A percentile compares a stretch with the other conserved stretches of the same genome.
Evolutionary conservation across 1,140 invertebrate species (phyloP).

Genomic region (Olivierus martensii): DNA sequence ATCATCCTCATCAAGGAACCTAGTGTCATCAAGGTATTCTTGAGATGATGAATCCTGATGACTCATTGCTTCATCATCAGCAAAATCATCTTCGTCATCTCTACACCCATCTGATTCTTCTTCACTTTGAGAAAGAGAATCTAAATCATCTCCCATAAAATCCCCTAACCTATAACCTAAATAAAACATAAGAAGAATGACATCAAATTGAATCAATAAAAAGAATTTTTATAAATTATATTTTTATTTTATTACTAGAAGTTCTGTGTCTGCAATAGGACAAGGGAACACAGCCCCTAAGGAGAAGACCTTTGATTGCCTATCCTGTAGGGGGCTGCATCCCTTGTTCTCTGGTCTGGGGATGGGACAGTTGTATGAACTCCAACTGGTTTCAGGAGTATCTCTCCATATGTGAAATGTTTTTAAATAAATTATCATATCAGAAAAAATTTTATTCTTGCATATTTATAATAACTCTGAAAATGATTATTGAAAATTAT

Average conservation of each 20-base stretch:
- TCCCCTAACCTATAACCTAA: conserved; percentile 54
- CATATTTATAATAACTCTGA: no score
- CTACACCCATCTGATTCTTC: conserved; percentile 49
- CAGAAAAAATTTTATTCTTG: no score
- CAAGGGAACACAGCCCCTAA: no score
- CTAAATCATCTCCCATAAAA: conserved; percentile 16
- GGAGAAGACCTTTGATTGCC: no score
- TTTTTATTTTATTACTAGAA: not conserved
- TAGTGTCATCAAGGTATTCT: conserved; percentile 29
- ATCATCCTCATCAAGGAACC: conserved; percentile 26
- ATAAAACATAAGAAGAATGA: not conserved
- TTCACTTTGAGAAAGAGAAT: conserved; percentile 37
- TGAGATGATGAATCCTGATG: conserved; percentile 43
- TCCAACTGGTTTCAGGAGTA: no score
- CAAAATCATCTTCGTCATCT: conserved; percentile 45
- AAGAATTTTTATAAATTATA: not conserved
- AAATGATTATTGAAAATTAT: no score
- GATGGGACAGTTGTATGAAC: no score
- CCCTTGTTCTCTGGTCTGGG: no score
- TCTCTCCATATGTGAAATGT: no score
- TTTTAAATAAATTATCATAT: no score
- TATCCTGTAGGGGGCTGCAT: no score
- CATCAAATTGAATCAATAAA: not conserved
- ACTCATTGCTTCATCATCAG: conserved; percentile 46
- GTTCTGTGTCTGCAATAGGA: not conserved